Evolutionary conservation across 2,113 vertebrate species (phyloP).

Genomic region (Perognathus longimembris): DNA sequence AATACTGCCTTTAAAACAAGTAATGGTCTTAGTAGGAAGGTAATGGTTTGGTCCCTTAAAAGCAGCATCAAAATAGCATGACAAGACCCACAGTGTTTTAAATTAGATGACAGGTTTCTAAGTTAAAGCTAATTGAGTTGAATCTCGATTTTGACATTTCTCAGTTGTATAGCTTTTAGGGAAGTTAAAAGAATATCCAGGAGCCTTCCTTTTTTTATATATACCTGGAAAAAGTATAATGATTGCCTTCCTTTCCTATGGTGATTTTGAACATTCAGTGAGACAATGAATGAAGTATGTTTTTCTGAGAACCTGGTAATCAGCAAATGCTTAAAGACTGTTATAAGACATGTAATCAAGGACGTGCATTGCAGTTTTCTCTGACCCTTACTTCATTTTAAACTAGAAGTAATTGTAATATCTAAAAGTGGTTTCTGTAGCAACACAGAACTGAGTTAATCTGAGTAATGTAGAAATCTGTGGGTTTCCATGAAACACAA

Average conservation of each 20-base stretch:
- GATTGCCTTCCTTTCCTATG: neutral
- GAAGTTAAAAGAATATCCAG: neutral
- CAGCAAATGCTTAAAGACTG: neutral
- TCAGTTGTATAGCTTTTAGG: slow-evolving; percentile 61
- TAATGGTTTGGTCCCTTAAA: slow-evolving; percentile 55
- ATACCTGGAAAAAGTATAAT: neutral
- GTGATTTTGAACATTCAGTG: slow-evolving; percentile 1
- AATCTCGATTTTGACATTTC: slow-evolving; percentile 68
- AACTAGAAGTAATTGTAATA: neutral
- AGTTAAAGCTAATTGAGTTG: slow-evolving; percentile 38
- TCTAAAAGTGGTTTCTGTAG: neutral
- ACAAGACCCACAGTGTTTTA: slow-evolving; percentile 39
- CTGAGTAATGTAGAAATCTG: neutral
- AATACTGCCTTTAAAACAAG: slow-evolving; percentile 45
- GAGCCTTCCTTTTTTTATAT: slow-evolving; percentile 11
- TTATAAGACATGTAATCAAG: neutral
- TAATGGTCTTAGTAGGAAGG: slow-evolving; percentile 43
- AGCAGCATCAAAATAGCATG: slow-evolving; percentile 56
- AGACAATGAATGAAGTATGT: slow-evolving; percentile 1
- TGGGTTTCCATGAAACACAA: neutral
- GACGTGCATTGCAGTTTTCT: neutral
- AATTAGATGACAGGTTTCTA: slow-evolving; percentile 24
- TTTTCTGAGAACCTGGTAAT: slow-evolving; percentile 24
- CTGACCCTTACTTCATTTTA: neutral
- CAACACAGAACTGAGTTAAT: neutral